phyloP scores from a whole-genome alignment of 2,113 vertebrate species.

The Passerina amoena region DNA sequence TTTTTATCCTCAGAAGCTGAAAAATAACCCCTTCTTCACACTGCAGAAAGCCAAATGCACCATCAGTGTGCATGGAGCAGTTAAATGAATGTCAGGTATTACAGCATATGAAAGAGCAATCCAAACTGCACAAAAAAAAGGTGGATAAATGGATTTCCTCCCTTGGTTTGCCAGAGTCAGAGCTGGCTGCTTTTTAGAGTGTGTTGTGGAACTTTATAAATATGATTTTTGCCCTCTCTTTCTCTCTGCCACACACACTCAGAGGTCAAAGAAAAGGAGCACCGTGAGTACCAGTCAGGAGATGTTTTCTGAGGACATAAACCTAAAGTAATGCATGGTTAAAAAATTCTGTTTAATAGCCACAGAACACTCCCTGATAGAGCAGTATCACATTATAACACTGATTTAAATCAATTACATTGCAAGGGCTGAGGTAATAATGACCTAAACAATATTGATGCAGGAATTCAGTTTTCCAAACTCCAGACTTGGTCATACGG shows the following conservation, averaged over 20 bases:
- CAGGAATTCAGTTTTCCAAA: background rate
- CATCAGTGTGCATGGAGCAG: background rate
- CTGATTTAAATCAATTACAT: background rate
- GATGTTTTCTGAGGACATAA: background rate
- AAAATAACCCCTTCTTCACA: background rate
- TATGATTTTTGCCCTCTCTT: background rate
- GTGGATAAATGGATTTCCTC: background rate
- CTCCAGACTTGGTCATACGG: accelerated
- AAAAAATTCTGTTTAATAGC: background rate
- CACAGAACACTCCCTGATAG: background rate
- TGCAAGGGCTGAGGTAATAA: background rate
- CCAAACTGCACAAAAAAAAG: background rate
- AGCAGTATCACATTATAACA: background rate
- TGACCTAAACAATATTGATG: background rate
- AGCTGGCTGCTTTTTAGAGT: background rate
- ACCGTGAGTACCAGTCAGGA: background rate
- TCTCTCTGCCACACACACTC: background rate
- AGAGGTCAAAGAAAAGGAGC: background rate
- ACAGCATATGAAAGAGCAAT: background rate
- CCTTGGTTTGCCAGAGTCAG: background rate
- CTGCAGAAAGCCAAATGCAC: background rate
- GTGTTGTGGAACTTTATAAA: background rate
- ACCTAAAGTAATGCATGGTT: background rate
- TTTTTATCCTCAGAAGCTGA: background rate
- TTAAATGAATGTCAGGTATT: background rate